Evolutionary conservation across 2,113 vertebrate genomes (phyloP), one percentile per base, ranked within the genome.

Genomic region (Ariopsis seemanni): DNA sequence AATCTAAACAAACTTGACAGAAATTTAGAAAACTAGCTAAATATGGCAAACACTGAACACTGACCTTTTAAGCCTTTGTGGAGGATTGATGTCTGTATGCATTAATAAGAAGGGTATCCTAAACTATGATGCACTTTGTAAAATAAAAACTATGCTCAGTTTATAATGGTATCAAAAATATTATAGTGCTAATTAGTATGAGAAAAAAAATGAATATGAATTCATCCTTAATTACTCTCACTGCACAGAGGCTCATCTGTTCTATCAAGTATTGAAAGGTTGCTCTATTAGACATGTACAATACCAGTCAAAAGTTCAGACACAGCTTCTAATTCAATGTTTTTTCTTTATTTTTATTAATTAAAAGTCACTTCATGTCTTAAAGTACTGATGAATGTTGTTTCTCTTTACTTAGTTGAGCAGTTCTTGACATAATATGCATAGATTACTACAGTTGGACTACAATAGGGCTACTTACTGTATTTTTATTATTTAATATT

Each of bases 171-270:
- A 58, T 67, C 17, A 42, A 88, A 77, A 86, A 88, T 65, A 63
- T 79, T 89, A 83, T 82, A 86, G 84, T 86, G 87, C 84, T 71
- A 42, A 67, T 30, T 67, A 77, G 17, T 34, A 74, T 65, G 30
- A 65, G 7, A 27, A 42, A 42, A 42, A 42, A 27, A 74, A 48
- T 80, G 6, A 27, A 42, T 75, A 75, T 17, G 83, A 65, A 81
- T 30, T 7, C 34, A 42, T 42, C 34, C 34, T n/a, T 80, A 60
- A 53, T 50, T 79, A 69, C 62, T 15, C 42, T 83, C 34, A 42
- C 34, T 42, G 34, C 34, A 42, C 34, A 42, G 34, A 42, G 34
- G 52, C 74, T 80, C 15, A 71, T 14, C 6, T 9, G 34, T 58
- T 12, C 50, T 22, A 15, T n/a, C 6, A 60, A 8, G 62, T 34